phyloP scores from a whole-genome alignment of 2,888 invertebrate species.

The Watsonalla cultraria region DNA sequence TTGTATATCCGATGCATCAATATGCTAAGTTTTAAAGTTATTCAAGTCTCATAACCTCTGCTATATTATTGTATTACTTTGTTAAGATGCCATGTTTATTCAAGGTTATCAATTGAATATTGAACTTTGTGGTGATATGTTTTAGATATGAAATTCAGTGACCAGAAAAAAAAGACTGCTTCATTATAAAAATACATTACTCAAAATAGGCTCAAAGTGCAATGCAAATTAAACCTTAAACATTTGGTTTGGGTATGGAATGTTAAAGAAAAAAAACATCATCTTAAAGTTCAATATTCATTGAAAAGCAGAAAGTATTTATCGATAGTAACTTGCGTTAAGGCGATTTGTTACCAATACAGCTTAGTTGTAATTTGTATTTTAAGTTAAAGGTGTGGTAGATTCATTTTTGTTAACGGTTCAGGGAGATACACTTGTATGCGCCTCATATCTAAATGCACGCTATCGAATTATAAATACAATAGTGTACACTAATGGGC shows the following conservation, averaged over 20 bases:
- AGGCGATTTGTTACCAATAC: slow-evolving; percentile 20
- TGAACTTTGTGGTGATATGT: not conserved
- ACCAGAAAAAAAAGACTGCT: not conserved
- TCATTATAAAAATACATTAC: not conserved
- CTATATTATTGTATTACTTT: not conserved
- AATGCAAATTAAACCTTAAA: too few species aligned
- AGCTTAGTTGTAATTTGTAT: slow-evolving; percentile 12
- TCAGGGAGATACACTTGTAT: not conserved
- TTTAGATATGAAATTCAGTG: not conserved
- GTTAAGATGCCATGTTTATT: not conserved
- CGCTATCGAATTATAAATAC: too few species aligned
- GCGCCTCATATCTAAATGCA: slow-evolving; percentile 2
- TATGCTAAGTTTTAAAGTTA: too few species aligned
- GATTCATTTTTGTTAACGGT: slow-evolving; percentile 5
- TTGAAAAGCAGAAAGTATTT: not conserved
- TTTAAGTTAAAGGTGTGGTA: slow-evolving; percentile 11
- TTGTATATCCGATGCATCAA: too few species aligned
- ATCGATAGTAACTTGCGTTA: not conserved
- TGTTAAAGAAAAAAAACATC: not conserved
- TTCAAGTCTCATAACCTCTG: not conserved
- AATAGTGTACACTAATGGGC: too few species aligned
- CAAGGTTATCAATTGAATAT: not conserved
- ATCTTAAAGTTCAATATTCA: not conserved
- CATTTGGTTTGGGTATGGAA: too few species aligned
- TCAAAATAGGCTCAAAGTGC: too few species aligned